These are phyloP conservation scores for Ammodytes marinus DNA, from an alignment of 2,113 vertebrate species.

Conservation along the genomic window DNA sequence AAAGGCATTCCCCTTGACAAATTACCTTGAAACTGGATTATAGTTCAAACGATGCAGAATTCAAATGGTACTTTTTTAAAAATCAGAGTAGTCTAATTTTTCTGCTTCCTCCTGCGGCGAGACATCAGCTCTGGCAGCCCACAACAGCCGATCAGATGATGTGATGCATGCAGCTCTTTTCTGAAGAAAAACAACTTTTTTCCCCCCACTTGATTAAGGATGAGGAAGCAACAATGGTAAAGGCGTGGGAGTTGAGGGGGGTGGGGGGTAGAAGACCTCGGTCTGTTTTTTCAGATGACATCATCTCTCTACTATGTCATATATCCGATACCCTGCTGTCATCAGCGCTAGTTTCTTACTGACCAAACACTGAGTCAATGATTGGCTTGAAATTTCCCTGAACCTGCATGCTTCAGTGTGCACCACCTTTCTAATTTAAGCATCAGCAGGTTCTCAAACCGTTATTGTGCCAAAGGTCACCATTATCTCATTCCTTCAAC, in stretches of 20 bases:
- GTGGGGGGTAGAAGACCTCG: conserved; percentile 63
- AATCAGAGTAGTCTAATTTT: conserved; percentile 23
- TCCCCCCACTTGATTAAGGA: conserved; percentile 67
- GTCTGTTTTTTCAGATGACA: conserved; percentile 85
- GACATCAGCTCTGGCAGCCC: conserved; percentile 40
- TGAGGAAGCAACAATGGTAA: conserved; percentile 72
- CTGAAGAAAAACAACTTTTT: conserved; percentile 71
- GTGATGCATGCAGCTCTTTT: conserved; percentile 55
- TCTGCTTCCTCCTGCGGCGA: conserved; percentile 15
- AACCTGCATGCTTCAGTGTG: conserved; percentile 32
- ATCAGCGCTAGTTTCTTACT: conserved; percentile 63
- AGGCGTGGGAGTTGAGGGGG: conserved; percentile 43
- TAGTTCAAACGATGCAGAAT: conserved; percentile 7
- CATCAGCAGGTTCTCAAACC: conserved; percentile 10
- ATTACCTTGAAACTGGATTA: not conserved
- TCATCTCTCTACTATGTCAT: conserved; percentile 83
- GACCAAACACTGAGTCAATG: conserved; percentile 60
- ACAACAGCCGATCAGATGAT: conserved; percentile 75
- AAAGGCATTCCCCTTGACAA: conserved; percentile 7
- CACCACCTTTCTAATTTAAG: conserved; percentile 17
- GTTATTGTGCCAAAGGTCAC: conserved; percentile 45
- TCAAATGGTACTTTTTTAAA: conserved; percentile 12
- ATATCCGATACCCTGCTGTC: conserved; percentile 81
- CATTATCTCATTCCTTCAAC: conserved; percentile 14
- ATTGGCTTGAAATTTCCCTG: conserved; percentile 67